Evolutionary conservation across 92 coral and sea anemone genomes (phyloP), one percentile per base, ranked within the genome.

Genomic region (Zoanthus solanderi): DNA sequence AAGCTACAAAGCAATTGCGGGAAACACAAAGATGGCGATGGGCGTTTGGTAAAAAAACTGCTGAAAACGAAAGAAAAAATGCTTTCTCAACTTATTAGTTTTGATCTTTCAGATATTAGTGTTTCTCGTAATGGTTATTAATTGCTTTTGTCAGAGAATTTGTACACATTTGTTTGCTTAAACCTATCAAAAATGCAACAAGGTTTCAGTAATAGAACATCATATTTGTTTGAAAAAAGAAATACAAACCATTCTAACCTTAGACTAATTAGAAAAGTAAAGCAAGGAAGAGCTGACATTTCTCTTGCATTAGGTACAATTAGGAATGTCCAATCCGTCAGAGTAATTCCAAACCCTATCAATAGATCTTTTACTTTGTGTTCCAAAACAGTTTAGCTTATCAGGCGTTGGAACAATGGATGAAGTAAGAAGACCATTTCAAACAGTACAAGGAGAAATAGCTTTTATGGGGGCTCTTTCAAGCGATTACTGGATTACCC

Each of bases 141-240:
- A 78, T 89, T 78, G 78, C 84, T 50, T 53, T 74, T 78, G 81
- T 89, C 85, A 58, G 57, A 82, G 60, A 84, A 45, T 85, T 76
- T 18, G 87, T 86, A 72, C 84, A 78, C 72, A 61, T 68, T 71
- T 85, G 90, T 85, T 85, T 86, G 84, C 78, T 85, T 77, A 78
- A 76, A 60, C 57, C 75, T 50, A 79, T 54, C 76, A 81, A 63
- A 81, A 73, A 58, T 81, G 60, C 60, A 66, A 67, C 61, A 53
- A 66, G 15, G 29, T 13, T 28, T 79, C 50, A 42, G 13, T 61
- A 30, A 45, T 81, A 46, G 84, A 79, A 60, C 9, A n/a, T 68
- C 16, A 44, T 60, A 18, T 79, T 79, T 66, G 85, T 81, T 67
- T 67, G 45, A 47, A 63, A 65, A 18, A 63, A 12, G 50, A 65